Evolutionary conservation across 1,140 invertebrate genomes (phyloP).

Genomic region (Philopotamus ludificatus): DNA sequence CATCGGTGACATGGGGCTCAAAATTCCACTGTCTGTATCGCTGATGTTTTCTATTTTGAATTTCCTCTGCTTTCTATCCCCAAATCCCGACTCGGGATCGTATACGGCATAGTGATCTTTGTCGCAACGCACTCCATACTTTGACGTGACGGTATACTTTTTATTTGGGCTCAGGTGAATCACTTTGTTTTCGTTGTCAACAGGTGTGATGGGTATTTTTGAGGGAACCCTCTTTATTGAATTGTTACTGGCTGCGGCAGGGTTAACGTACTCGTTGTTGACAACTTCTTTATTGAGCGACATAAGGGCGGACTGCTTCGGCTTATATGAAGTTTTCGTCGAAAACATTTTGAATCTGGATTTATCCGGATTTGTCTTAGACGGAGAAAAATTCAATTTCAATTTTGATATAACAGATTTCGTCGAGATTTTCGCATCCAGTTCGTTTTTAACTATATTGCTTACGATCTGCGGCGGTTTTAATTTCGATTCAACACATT

Average conservation of each 20-base stretch:
- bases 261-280: constrained; percentile 53
- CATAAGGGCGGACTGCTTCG: constrained; percentile 15
- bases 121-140: constrained; percentile 54
- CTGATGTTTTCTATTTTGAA: constrained; percentile 46
- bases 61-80: not conserved
- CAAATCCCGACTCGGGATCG: constrained; percentile 53
- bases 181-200: constrained; percentile 53
- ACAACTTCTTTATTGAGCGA: constrained; percentile 36
- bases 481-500: too few species aligned
- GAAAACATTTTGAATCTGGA: constrained; percentile 52
- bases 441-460: not conserved
- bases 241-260: constrained; percentile 52
- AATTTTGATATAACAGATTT: constrained; percentile 50
- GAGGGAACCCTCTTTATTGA: constrained; percentile 55
- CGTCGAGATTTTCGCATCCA: constrained; percentile 39
- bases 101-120: constrained; percentile 57
- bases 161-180: constrained; percentile 55
- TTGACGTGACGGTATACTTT: constrained; percentile 55
- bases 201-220: constrained; percentile 54
- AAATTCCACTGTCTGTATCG: constrained; percentile 61
- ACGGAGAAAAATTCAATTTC: constrained; percentile 52
- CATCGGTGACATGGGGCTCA: constrained; percentile 58
- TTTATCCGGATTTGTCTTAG: constrained; percentile 49
- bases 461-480: not conserved
- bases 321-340: constrained; percentile 34